Percentiles rank a stretch among this genome's conserved stretches.
These are phyloP conservation scores for Condylura cristata DNA, from an alignment of 2,113 vertebrate genomes.

Conservation along the genomic window DNA sequence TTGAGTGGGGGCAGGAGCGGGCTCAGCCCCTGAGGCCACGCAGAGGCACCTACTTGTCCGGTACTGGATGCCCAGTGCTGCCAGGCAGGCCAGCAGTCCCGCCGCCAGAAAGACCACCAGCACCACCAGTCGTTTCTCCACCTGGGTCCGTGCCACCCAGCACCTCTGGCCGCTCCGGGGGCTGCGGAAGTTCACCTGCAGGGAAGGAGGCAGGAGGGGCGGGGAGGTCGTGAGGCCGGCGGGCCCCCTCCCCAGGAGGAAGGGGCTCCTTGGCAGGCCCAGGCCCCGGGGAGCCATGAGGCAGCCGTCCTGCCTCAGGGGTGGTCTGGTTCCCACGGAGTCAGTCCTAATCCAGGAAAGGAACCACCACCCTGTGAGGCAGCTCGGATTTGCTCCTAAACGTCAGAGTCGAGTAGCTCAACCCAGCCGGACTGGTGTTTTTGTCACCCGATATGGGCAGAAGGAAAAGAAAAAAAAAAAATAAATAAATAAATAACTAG, in stretches of 20 bases:
- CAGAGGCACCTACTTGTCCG: constrained; percentile 88
- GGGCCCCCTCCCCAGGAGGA: not conserved
- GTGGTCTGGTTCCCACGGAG: constrained; percentile 65
- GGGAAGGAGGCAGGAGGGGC: constrained; percentile 64
- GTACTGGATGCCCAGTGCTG: constrained; percentile 90
- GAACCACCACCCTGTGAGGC: constrained; percentile 14
- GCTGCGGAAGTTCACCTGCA: constrained; percentile 89
- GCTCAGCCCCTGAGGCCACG: fast-evolving
- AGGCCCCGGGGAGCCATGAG: constrained; percentile 58
- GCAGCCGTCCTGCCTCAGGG: constrained; percentile 20
- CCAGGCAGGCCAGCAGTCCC: constrained; percentile 86
- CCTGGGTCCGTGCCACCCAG: constrained; percentile 86
- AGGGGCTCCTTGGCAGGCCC: not conserved
- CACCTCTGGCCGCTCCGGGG: constrained; percentile 80
- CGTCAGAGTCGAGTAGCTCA: constrained; percentile 2
- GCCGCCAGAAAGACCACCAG: constrained; percentile 82
- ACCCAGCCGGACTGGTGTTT: constrained; percentile 24
- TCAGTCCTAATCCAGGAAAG: constrained; percentile 58
- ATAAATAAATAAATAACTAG: too few relatives aligned
- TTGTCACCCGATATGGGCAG: constrained; percentile 64
- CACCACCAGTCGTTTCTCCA: constrained; percentile 89
- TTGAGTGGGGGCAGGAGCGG: not conserved
- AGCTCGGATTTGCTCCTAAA: constrained; percentile 50
- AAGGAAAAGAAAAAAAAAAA: not conserved
- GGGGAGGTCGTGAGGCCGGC: not conserved